Evolutionary conservation across 2,113 vertebrate species (phyloP).

Genomic region (Mormyrus iriodes): DNA sequence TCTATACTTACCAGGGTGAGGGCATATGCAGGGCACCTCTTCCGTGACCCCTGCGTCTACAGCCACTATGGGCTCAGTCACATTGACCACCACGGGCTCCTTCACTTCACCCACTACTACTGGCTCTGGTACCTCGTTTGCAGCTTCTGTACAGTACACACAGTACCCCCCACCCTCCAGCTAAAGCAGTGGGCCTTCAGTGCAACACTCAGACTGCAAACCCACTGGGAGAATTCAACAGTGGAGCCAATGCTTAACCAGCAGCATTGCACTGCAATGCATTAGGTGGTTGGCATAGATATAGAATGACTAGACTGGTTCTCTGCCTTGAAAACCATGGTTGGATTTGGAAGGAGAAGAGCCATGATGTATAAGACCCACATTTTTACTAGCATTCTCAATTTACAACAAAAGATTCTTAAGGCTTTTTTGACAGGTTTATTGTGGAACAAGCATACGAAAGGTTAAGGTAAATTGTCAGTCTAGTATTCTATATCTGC

Average conservation of each 20-base stretch:
- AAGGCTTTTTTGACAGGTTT: neutral
- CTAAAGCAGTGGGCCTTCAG: conserved; percentile 58
- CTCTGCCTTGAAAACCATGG: neutral
- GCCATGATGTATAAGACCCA: neutral
- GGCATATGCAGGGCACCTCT: conserved; percentile 40
- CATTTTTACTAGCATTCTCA: neutral
- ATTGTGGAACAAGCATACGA: neutral
- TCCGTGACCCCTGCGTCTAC: conserved; percentile 39
- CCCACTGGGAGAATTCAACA: conserved; percentile 20
- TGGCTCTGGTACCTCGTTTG: conserved; percentile 40
- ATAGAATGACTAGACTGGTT: conserved; percentile 39
- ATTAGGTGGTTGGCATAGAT: conserved; percentile 37
- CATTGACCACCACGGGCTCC: conserved; percentile 25
- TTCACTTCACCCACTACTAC: conserved; percentile 22
- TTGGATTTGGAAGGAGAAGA: neutral
- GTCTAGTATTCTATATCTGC: conserved; percentile 48
- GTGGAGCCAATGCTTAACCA: conserved; percentile 38
- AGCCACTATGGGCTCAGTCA: conserved; percentile 24
- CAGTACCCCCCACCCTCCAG: conserved; percentile 41
- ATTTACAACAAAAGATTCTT: neutral
- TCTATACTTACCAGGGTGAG: conserved; percentile 55
- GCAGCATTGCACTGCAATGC: conserved; percentile 28
- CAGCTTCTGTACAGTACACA: conserved; percentile 65
- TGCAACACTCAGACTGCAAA: conserved; percentile 18
- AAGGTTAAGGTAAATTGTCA: neutral